Evolutionary conservation across 2,113 vertebrate species (phyloP).

Genomic region (Corvus moneduloides): DNA sequence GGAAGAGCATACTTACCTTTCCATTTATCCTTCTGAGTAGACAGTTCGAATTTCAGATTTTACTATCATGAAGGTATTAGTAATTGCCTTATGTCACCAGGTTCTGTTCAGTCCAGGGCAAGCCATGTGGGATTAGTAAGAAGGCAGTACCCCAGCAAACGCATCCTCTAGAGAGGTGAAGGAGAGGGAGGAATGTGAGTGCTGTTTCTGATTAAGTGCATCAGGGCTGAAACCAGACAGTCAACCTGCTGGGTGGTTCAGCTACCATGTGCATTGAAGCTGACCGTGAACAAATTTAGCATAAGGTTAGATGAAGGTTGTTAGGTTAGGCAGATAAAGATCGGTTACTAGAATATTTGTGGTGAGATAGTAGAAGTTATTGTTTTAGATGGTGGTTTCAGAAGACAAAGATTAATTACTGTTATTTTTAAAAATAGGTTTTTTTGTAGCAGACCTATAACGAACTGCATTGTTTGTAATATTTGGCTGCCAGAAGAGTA

Average conservation of each 20-base stretch:
- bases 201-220: background rate
- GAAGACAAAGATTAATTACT: background rate
- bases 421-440: background rate
- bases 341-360: background rate
- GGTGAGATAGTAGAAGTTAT: background rate
- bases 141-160: background rate
- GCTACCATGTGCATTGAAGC: background rate
- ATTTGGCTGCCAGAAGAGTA: background rate
- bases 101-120: background rate
- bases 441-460: background rate
- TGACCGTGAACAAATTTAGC: background rate
- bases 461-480: background rate
- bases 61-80: background rate
- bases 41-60: background rate
- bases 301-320: background rate
- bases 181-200: background rate
- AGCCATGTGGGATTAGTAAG: background rate
- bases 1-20: background rate
- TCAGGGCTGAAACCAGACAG: background rate
- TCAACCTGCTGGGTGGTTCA: background rate
- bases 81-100: background rate
- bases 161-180: background rate
- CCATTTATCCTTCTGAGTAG: background rate
- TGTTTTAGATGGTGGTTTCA: background rate
- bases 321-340: background rate